These are phyloP conservation scores for Ptilodon capucinus DNA, from an alignment of 2,888 invertebrate species.

Conservation along the genomic window DNA sequence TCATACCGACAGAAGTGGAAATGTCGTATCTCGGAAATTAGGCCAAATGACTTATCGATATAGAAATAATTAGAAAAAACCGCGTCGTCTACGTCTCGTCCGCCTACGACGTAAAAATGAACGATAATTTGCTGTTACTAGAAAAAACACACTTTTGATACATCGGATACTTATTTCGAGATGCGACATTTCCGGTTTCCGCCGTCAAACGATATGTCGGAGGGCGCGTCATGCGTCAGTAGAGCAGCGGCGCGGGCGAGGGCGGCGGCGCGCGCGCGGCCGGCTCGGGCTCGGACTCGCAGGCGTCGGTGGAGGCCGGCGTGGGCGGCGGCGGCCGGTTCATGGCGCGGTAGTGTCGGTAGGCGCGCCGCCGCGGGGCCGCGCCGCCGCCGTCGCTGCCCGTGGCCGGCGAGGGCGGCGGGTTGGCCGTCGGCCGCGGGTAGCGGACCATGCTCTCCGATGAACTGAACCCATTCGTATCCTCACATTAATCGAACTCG, in stretches of 20 bases:
- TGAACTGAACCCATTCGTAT: constrained; percentile 57
- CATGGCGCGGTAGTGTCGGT: constrained; percentile 89
- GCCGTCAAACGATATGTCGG: not conserved
- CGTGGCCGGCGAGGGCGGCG: constrained; percentile 95
- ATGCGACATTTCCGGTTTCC: not conserved
- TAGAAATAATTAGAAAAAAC: no score
- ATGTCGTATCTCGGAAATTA: no score
- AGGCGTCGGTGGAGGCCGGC: constrained; percentile 96
- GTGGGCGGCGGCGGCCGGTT: constrained; percentile 97
- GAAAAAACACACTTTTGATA: no score
- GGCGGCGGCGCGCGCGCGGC: constrained; percentile 93
- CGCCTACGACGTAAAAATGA: no score
- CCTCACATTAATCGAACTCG: no score
- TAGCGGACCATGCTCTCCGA: constrained; percentile 87
- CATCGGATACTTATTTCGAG: no score
- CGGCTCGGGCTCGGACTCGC: constrained; percentile 91
- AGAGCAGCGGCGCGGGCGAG: constrained; percentile 86
- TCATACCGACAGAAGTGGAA: no score
- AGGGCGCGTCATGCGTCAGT: constrained; percentile 30
- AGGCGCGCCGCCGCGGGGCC: constrained; percentile 86
- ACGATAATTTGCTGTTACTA: no score
- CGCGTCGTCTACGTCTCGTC: no score
- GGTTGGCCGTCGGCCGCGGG: constrained; percentile 94
- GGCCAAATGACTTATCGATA: no score
- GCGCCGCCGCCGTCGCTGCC: constrained; percentile 87